Evolutionary conservation across 2,113 vertebrate genomes (phyloP).

Genomic region (Ceyx margarethae): DNA sequence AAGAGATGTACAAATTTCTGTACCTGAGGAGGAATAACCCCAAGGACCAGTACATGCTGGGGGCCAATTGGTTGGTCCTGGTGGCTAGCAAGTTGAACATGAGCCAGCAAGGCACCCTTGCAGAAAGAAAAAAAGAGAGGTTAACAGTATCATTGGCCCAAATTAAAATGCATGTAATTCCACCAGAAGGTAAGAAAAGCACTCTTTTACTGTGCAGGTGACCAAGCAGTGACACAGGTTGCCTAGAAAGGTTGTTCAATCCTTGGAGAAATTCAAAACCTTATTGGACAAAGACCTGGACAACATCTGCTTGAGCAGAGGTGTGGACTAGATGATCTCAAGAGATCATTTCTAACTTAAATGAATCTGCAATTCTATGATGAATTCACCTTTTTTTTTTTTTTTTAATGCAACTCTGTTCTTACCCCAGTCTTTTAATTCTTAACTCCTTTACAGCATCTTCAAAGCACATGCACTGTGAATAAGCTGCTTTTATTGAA

Average conservation of each 20-base stretch:
- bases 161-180: background rate
- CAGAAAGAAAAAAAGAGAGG: background rate
- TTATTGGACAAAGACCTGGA: background rate
- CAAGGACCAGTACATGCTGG: background rate
- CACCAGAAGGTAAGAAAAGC: background rate
- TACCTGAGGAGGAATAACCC: background rate
- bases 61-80: background rate
- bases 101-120: background rate
- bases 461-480: slow-evolving; percentile 10
- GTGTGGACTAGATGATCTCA: background rate
- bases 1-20: background rate
- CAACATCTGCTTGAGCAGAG: background rate
- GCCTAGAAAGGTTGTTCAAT: background rate
- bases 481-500: background rate
- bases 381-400: background rate
- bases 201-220: background rate
- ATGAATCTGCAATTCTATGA: background rate
- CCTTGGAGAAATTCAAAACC: background rate
- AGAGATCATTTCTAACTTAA: background rate
- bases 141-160: background rate
- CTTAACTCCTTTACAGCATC: background rate
- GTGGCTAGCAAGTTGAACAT: background rate
- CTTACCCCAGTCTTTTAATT: background rate
- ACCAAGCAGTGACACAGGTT: background rate
- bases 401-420: background rate